Evolutionary conservation across 2,888 invertebrate species (phyloP), one percentile per base, ranked within the genome.

Genomic region (Trilocha varians): DNA sequence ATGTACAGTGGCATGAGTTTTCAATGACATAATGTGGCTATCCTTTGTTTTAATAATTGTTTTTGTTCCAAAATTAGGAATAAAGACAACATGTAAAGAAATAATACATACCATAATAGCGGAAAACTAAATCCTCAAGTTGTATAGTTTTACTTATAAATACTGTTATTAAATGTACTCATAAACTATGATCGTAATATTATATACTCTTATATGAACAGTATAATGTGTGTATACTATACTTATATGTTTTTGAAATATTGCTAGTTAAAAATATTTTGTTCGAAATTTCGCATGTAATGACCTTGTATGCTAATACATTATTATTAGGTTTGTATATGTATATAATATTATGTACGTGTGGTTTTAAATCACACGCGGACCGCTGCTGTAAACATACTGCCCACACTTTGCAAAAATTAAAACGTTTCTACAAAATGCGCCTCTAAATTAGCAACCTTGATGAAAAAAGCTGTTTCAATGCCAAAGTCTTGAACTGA

Each of bases 371-470:
- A 75, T 75, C 74, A 73, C 67, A 56, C 46, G 59, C 52, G 57
- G 62, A 63, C 59, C 59, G 64, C 60, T 60, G 60, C 67, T 65
- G 65, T 78, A 78, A 74, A 75, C 74, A 78, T 57, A 61, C 69
- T 61, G 58, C 75, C 67, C 70, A 71, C 71, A 55, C 68, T 56
- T 57, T 58, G 67, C 64, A 63, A 40, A 60, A 64, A 66, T 53
- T 47, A 48, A 44, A 56, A 54, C 47, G 52, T 56, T 61, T 59
- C 42, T 59, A 57, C 63, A 68, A 66, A 62, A 46, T 47, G 38
- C 55, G 51, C 57, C 59, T 61, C 62, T 62, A 62, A 59, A 57
- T 62, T 59, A 55, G 65, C 62, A 62, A 66, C 63, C 61, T 71
- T 60, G 68, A 59, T 64, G 61, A 64, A 69, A 69, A 60, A 62